phyloP scores from a whole-genome alignment of 2,113 vertebrate genomes.

The Trogon surrucura region DNA sequence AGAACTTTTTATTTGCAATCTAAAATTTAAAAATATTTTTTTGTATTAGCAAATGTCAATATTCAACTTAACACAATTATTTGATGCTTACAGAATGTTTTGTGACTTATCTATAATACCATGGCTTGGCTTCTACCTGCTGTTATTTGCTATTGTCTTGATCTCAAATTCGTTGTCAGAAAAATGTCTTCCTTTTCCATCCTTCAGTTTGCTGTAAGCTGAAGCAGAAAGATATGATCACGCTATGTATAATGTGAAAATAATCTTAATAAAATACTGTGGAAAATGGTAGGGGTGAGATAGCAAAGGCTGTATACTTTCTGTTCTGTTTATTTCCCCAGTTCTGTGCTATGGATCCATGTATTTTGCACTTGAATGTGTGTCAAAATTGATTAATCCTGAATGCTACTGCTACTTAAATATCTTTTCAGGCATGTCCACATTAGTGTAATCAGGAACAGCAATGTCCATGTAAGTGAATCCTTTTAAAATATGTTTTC shows the following conservation, averaged over 20 bases:
- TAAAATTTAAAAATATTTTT: neutral
- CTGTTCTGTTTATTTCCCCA: neutral
- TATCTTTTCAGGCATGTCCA: slow-evolving; percentile 20
- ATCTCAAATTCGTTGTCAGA: slow-evolving; percentile 5
- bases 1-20: neutral
- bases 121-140: neutral
- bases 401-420: slow-evolving; percentile 6
- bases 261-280: neutral
- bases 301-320: neutral
- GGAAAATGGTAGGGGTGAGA: neutral
- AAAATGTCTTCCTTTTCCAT: slow-evolving; percentile 7
- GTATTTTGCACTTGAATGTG: neutral
- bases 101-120: neutral
- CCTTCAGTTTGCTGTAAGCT: neutral
- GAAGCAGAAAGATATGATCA: neutral
- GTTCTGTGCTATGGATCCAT: neutral
- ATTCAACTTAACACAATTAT: neutral
- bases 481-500: slow-evolving; percentile 4
- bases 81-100: neutral
- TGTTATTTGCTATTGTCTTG: slow-evolving; percentile 13
- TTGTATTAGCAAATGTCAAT: neutral
- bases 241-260: neutral
- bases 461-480: neutral
- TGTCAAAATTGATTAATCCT: slow-evolving; percentile 42
- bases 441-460: slow-evolving; percentile 4